These are phyloP conservation scores for Morone chrysops DNA, from an alignment of 2,113 vertebrate species.

Conservation along the genomic window DNA sequence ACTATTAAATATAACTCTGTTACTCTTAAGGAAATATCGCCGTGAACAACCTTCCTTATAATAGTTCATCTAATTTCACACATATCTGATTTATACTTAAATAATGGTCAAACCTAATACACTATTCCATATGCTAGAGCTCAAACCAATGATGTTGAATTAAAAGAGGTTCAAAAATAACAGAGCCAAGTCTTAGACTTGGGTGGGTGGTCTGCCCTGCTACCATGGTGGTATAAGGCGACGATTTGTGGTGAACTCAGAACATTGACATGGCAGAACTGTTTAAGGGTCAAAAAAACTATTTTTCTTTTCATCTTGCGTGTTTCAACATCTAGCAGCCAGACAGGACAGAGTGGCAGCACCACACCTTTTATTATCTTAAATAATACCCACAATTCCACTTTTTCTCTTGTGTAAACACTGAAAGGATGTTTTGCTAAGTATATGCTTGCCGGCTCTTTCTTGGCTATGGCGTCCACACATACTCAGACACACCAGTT, in stretches of 20 bases:
- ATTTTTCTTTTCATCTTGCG: conserved; percentile 64
- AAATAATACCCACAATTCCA: conserved; percentile 67
- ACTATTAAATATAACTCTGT: background rate
- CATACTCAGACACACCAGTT: conserved; percentile 27
- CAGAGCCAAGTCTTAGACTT: conserved; percentile 52
- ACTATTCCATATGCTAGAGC: conserved; percentile 37
- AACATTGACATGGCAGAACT: conserved; percentile 42
- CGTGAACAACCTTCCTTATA: background rate
- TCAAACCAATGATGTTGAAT: conserved; percentile 38
- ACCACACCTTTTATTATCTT: conserved; percentile 71
- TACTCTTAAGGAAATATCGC: conserved; percentile 12
- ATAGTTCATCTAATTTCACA: conserved; percentile 4
- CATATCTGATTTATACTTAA: conserved; percentile 27
- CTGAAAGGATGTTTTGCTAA: conserved; percentile 44
- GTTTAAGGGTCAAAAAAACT: conserved; percentile 39
- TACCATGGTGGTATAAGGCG: conserved; percentile 59
- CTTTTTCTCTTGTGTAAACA: conserved; percentile 55
- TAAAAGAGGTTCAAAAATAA: conserved; percentile 57
- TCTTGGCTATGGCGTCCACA: conserved; percentile 18
- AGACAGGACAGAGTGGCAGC: conserved; percentile 61
- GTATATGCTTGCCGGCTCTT: background rate
- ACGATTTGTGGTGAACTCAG: conserved; percentile 50
- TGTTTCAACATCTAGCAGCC: conserved; percentile 43
- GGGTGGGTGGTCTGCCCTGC: conserved; percentile 71
- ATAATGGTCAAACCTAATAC: conserved; percentile 7